Evolutionary conservation across 2,113 vertebrate species (phyloP), one percentile per base, ranked within the genome.

Genomic region (Emydura subglobosa): DNA sequence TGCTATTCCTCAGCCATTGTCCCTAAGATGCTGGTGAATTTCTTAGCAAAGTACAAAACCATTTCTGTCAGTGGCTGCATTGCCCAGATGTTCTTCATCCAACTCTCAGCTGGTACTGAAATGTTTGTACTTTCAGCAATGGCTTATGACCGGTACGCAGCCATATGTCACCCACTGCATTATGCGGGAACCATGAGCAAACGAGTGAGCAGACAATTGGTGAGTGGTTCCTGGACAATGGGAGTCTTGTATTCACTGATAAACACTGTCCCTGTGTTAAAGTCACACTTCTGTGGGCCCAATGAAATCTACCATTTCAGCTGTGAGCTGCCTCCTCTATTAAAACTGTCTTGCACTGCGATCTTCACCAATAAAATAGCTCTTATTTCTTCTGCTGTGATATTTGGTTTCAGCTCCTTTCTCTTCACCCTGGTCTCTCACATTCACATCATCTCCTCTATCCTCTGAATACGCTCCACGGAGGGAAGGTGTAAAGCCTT

Each of bases 61-160:
- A 95, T 95, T 87, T 94, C 93, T 47, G 95, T 93, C 42, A 92
- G 65, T 61, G 78, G 91, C 17, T 97, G 95, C 54, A 19, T 92
- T 55, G 57, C 94, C 10, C 96, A 96, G 44, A 51, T 51, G 5
- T 96, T 96, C 90, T 94, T 96, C 44, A 50, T 95, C 22, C 74
- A 94, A 59, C 57, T 97, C 7, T 68, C 95, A 24, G 91, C 94
- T 16, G 11, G 91, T 31, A 96, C 93, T 24, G 97, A 96, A 91
- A 96, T 97, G 91, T 96, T 97, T 34, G 88, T 97, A 34, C 74
- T 96, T 74, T 49, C 96, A 47, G 92, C 19, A 0, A 97, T 97
- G 97, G 97, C 96, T 31, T 97, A 97, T 85, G 96, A 97, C 49
- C 79, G 68, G 10, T 97, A 97, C 4, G 19, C 94, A 7, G 95